Conservation (phyloP, 2,888 invertebrate genomes). For the Nemapogon koenigi region DNA sequence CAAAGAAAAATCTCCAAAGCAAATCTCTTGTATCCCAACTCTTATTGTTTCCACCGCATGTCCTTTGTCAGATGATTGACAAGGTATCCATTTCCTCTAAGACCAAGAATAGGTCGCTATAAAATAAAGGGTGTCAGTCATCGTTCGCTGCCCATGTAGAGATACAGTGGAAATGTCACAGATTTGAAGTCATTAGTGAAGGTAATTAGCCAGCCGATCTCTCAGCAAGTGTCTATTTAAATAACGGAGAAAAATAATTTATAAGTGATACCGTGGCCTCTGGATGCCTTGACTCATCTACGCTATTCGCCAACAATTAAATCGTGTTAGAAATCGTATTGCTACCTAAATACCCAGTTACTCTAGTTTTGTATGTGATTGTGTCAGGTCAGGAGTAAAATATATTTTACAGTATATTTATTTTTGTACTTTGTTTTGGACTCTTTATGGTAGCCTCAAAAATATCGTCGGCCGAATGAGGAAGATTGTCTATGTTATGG, state of each 20-base stretch:
- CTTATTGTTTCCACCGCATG: no score
- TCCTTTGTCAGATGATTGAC: conserved; percentile 45
- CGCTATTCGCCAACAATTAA: conserved; percentile 23
- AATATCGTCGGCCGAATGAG: no score
- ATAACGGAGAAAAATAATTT: conserved; percentile 39
- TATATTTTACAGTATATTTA: no score
- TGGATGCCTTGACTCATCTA: conserved; percentile 12
- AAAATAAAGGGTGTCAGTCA: conserved; percentile 59
- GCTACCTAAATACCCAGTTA: no score
- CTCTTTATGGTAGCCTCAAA: no score
- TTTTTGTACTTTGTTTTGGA: no score
- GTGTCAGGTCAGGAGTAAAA: no score
- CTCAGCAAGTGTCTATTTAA: conserved; percentile 47
- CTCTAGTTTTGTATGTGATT: no score
- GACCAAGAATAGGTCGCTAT: conserved; percentile 48
- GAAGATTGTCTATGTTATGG: no score
- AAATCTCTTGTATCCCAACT: no score
- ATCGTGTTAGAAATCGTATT: conserved; percentile 12
- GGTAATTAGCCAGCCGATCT: conserved; percentile 59
- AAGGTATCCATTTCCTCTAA: conserved; percentile 60
- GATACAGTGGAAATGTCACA: conserved; percentile 46
- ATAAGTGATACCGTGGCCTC: conserved; percentile 27
- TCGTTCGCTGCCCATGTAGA: conserved; percentile 41
- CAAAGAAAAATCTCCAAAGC: no score
- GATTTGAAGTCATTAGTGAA: conserved; percentile 54